Conservation (phyloP, 2,113 vertebrate species). For the Corythaixoides concolor region DNA sequence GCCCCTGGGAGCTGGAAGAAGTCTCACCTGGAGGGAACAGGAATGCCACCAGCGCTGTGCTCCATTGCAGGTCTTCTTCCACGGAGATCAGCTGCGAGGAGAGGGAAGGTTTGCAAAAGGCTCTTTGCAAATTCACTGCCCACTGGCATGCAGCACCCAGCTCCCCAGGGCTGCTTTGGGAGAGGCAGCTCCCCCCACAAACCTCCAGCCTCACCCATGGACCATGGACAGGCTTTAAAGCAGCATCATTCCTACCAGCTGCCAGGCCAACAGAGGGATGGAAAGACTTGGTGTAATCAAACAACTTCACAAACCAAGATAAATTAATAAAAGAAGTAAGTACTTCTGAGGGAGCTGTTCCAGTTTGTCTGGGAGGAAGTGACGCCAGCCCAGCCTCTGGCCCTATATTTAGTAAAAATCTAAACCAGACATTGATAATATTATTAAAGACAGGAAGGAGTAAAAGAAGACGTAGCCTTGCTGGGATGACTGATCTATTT, state of each 20-base stretch:
- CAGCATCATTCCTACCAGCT: not conserved
- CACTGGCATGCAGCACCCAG: accelerated
- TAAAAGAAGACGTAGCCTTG: constrained; percentile 4
- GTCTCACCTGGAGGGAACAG: not conserved
- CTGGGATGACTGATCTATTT: constrained; percentile 51
- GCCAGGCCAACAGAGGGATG: not conserved
- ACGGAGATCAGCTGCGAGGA: not conserved
- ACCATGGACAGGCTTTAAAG: not conserved
- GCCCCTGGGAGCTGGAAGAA: not conserved
- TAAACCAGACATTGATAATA: constrained; percentile 70
- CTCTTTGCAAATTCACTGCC: not conserved
- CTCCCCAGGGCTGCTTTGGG: not conserved
- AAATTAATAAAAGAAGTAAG: constrained; percentile 25
- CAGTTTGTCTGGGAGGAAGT: constrained; percentile 32
- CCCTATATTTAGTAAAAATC: constrained; percentile 70
- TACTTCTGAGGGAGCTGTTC: not conserved
- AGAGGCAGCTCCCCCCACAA: not conserved
- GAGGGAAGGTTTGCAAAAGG: not conserved
- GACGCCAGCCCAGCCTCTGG: constrained; percentile 20
- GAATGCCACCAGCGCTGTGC: not conserved
- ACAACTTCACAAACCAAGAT: constrained; percentile 21
- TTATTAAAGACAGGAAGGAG: constrained; percentile 68
- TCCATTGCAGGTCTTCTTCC: not conserved
- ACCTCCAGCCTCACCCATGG: not conserved
- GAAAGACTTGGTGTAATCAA: not conserved